Evolutionary conservation across 2,888 invertebrate genomes (phyloP), one percentile per base, ranked within the genome.

Genomic region (Apantesis nais): DNA sequence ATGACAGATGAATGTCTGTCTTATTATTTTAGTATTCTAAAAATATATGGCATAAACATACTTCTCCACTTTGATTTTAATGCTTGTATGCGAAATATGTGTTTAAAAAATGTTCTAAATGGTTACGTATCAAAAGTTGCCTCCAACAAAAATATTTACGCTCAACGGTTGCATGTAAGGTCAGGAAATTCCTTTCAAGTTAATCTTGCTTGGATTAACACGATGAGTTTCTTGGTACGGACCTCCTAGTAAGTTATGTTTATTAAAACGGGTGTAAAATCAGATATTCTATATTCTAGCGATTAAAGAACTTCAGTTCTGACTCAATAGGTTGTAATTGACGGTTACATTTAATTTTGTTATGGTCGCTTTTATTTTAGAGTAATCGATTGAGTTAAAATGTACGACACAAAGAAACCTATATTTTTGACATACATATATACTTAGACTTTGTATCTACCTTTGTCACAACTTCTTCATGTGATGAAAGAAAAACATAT

Each of bases 281-380:
- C 22, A n/a, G 52, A n/a, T 11, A n/a, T n/a, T 52, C 11, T 4
- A n/a, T 11, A n/a, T n/a, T 52, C 11, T 4, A 11, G n/a, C 9
- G 1, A 8, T 3, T 52, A n/a, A n/a, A 52, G n/a, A n/a, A 52
- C n/a, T 52, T n/a, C 52, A 52, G 22, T 52, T 52, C 52, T 11
- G n/a, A 48, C n/a, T 52, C 52, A 52, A 22, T 48, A n/a, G 52
- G 52, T 52, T 52, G 52, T n/a, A 52, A 52, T n/a, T 52, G 52
- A 52, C 9, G 52, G n/a, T 52, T 52, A 52, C 19, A 9, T n/a
- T n/a, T n/a, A 52, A 52, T 52, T n/a, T n/a, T n/a, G n/a, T 48
- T 11, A 52, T 52, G n/a, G 52, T n/a, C 11, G n/a, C 8, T n/a
- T 39, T 52, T 9, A 8, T n/a, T 52, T 52, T 11, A n/a, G n/a